Conservation (phyloP, 2,888 invertebrate species). For the Drosophila borealis region DNA sequence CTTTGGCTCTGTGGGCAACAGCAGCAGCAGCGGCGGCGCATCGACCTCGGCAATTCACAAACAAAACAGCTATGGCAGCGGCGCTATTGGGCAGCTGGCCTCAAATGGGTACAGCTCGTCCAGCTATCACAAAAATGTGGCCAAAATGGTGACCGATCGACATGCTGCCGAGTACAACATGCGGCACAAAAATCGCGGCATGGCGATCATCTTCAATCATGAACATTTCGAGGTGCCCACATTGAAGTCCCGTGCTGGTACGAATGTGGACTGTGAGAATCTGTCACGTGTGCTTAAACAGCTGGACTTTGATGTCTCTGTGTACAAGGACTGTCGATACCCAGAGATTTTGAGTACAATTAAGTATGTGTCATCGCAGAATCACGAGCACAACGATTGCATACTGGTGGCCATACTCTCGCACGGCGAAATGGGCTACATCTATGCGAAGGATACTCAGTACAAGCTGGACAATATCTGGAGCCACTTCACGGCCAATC, state of each 20-base stretch:
- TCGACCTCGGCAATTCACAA: slow-evolving; percentile 41
- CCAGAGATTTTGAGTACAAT: slow-evolving; percentile 89
- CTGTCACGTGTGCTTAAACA: slow-evolving; percentile 88
- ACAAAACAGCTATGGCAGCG: slow-evolving; percentile 52
- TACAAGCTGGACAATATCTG: slow-evolving; percentile 93
- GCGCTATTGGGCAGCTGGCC: slow-evolving; percentile 80
- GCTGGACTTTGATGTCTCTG: slow-evolving; percentile 90
- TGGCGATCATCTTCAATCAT: slow-evolving; percentile 96
- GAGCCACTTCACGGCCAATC: slow-evolving; percentile 92
- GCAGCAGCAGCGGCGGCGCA: slow-evolving; percentile 21
- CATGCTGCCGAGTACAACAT: slow-evolving; percentile 93
- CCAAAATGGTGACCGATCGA: slow-evolving; percentile 88
- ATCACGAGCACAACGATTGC: slow-evolving; percentile 94
- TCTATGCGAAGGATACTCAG: slow-evolving; percentile 93
- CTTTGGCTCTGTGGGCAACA: slow-evolving; percentile 70
- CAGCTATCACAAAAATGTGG: slow-evolving; percentile 76
- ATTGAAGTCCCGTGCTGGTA: slow-evolving; percentile 91
- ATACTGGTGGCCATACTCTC: slow-evolving; percentile 93
- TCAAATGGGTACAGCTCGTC: slow-evolving; percentile 77
- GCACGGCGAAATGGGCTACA: slow-evolving; percentile 94
- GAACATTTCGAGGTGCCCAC: slow-evolving; percentile 91
- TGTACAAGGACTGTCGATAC: slow-evolving; percentile 89
- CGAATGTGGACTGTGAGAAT: slow-evolving; percentile 93
- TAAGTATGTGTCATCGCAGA: slow-evolving; percentile 89
- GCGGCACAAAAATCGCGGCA: slow-evolving; percentile 92